Conservation (phyloP, 2,797 vertebrate genomes). For the Melanotaenia trifasciata region DNA sequence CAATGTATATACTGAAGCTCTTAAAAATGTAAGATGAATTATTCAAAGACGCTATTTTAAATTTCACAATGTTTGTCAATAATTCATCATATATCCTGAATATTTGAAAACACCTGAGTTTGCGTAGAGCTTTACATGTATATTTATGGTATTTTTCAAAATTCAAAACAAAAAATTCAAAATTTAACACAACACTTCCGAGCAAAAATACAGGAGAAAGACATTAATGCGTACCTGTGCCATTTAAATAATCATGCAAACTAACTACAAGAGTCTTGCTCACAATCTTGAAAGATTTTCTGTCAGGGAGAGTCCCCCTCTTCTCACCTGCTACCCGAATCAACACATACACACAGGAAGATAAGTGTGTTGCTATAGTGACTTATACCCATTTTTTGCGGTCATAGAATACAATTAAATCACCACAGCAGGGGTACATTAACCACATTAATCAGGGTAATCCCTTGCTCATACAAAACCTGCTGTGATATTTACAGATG, state of each 20-base stretch:
- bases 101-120: constrained; percentile 71
- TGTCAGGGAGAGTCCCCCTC: constrained; percentile 52
- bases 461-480: constrained; percentile 31
- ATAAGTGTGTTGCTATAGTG: constrained; percentile 67
- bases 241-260: background rate
- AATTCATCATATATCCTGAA: constrained; percentile 71
- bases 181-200: constrained; percentile 12
- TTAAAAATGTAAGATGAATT: constrained; percentile 68
- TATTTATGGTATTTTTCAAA: constrained; percentile 34
- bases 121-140: constrained; percentile 40
- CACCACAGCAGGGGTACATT: constrained; percentile 56
- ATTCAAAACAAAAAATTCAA: constrained; percentile 15
- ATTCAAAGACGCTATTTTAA: constrained; percentile 77
- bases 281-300: too few species aligned
- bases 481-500: constrained; percentile 56
- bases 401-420: constrained; percentile 46
- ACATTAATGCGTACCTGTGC: background rate
- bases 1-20: constrained; percentile 56
- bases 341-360: constrained; percentile 49
- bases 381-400: constrained; percentile 52
- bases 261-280: constrained; percentile 16
- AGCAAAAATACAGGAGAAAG: background rate
- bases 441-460: constrained; percentile 63
- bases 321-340: constrained; percentile 74
- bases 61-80: constrained; percentile 78